A percentile compares a stretch with the other conserved stretches of the same genome.
Evolutionary conservation across 37 sponge, comb jelly and placozoan genomes (phyloP).

Genomic region (Spongilla lacustris): DNA sequence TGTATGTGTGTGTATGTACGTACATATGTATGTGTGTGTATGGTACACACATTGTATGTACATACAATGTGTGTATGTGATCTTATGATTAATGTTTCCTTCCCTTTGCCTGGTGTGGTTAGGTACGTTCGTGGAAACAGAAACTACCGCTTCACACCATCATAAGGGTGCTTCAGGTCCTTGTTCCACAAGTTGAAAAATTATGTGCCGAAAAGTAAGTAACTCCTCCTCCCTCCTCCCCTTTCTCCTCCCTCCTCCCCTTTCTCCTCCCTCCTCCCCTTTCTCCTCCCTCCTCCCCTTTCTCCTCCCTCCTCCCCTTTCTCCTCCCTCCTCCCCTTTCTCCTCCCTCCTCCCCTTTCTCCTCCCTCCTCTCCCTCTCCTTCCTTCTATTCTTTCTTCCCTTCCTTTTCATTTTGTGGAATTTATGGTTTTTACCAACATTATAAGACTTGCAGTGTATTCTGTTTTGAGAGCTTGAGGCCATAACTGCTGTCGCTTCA

Average conservation of each 20-base stretch:
- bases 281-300: not conserved
- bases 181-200: slow-evolving; percentile 98
- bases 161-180: slow-evolving; percentile 84
- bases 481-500: not conserved
- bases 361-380: not conserved
- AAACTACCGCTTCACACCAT: slow-evolving; percentile 93
- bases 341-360: not conserved
- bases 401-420: not conserved
- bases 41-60: not conserved
- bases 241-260: not conserved
- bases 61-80: not conserved
- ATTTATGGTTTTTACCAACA: not conserved
- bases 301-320: not conserved
- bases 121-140: slow-evolving; percentile 79
- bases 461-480: not conserved
- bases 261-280: not conserved
- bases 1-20: slow-evolving; percentile 28
- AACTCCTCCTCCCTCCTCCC: not conserved
- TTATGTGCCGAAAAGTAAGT: slow-evolving; percentile 93
- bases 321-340: not conserved
- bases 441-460: not conserved
- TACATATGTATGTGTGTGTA: slow-evolving; percentile 4
- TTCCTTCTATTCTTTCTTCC: not conserved
- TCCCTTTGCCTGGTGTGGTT: not conserved
- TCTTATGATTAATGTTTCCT: not conserved